phyloP scores from a whole-genome alignment of 2,888 invertebrate species.

The Actias luna region DNA sequence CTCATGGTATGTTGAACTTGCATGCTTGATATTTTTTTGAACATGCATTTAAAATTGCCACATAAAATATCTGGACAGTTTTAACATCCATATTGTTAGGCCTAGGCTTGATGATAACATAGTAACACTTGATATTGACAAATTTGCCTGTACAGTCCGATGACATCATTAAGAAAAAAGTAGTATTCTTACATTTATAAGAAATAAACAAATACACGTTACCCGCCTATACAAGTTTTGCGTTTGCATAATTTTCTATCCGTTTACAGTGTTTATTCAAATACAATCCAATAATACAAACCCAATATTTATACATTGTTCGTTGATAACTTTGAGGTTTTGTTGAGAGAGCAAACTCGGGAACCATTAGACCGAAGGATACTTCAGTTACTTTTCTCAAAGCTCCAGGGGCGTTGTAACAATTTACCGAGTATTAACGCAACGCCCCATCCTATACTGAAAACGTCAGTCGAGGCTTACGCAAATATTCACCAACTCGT shows the following conservation, averaged over 20 bases:
- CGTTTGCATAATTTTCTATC: neutral
- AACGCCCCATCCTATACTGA: neutral
- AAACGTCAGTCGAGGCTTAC: conserved; percentile 1
- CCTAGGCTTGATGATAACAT: no score
- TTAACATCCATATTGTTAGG: no score
- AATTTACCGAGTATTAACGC: conserved; percentile 3
- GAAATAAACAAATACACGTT: neutral
- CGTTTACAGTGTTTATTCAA: neutral
- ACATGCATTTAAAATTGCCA: no score
- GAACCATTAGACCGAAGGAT: neutral
- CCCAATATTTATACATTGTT: neutral
- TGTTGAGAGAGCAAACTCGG: neutral
- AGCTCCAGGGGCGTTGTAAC: neutral
- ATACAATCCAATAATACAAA: neutral
- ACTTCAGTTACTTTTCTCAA: neutral
- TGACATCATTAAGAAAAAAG: no score
- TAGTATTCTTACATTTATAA: no score
- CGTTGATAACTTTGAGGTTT: conserved; percentile 3
- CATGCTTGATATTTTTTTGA: no score
- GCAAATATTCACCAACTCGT: neutral
- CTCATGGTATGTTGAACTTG: no score
- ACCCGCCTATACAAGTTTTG: neutral
- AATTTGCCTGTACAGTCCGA: no score
- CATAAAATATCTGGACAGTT: no score
- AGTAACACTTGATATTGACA: no score